Conservation (phyloP, 2,797 vertebrate genomes). For the Percopsis omiscomaycus region DNA sequence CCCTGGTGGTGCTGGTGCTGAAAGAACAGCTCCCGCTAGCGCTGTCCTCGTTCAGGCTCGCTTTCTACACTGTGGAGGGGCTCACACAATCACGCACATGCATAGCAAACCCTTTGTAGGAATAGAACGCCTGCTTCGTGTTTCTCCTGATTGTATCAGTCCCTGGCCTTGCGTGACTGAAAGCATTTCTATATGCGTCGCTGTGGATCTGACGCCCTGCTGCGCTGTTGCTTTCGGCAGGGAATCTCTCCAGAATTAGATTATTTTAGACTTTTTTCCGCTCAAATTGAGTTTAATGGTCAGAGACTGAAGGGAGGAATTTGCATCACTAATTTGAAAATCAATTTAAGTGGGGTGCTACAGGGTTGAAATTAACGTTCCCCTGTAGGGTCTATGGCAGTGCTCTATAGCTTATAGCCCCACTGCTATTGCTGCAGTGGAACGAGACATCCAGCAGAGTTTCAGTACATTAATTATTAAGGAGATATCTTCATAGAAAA, state of each 20-base stretch:
- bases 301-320: constrained; percentile 52
- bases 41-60: constrained; percentile 50
- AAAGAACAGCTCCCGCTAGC: constrained; percentile 69
- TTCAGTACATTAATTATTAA: constrained; percentile 70
- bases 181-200: constrained; percentile 38
- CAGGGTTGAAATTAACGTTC: constrained; percentile 32
- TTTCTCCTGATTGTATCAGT: constrained; percentile 62
- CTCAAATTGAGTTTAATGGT: constrained; percentile 41
- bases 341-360: constrained; percentile 11
- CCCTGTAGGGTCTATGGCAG: constrained; percentile 43
- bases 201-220: constrained; percentile 37
- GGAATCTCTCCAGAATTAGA: constrained; percentile 24
- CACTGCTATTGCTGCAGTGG: constrained; percentile 59
- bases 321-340: constrained; percentile 49
- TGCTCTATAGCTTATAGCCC: constrained; percentile 34
- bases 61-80: constrained; percentile 38
- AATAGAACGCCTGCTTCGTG: constrained; percentile 58
- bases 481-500: constrained; percentile 62
- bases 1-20: constrained; percentile 49
- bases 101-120: constrained; percentile 51
- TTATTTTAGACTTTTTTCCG: constrained; percentile 35
- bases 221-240: constrained; percentile 42
- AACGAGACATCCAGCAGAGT: constrained; percentile 59
- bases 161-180: constrained; percentile 36
- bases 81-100: constrained; percentile 71